Conservation (phyloP, 2,888 invertebrate genomes). For the Drosophila affinis region DNA sequence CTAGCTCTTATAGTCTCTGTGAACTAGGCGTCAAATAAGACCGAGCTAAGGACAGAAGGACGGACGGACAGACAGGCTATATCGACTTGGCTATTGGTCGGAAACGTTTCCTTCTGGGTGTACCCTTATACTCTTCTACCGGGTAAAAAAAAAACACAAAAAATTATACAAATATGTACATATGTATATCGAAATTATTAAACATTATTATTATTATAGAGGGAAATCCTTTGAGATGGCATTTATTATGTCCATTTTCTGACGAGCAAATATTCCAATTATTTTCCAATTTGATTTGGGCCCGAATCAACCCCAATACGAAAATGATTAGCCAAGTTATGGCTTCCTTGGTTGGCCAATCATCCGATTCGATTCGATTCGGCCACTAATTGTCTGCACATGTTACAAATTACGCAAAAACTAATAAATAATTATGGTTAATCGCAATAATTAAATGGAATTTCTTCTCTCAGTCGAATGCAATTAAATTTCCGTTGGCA, state of each 20-base stretch:
- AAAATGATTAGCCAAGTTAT: constrained; percentile 30
- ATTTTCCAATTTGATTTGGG: background rate
- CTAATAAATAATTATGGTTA: constrained; percentile 42
- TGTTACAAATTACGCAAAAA: constrained; percentile 44
- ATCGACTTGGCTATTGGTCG: too few species aligned
- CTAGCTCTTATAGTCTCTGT: too few species aligned
- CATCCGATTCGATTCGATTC: constrained; percentile 17
- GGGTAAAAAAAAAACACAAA: background rate
- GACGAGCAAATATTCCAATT: background rate
- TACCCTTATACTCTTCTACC: too few species aligned
- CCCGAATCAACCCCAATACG: constrained; percentile 12
- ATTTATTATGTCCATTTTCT: background rate
- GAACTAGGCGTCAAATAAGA: too few species aligned
- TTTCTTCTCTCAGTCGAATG: constrained; percentile 25
- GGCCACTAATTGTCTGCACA: constrained; percentile 44
- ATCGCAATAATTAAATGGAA: constrained; percentile 37
- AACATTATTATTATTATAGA: background rate
- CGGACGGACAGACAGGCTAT: too few species aligned
- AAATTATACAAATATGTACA: too few species aligned
- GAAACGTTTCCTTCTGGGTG: too few species aligned
- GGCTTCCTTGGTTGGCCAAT: constrained; percentile 21
- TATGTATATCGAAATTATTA: too few species aligned
- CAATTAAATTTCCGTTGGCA: constrained; percentile 48
- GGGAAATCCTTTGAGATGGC: background rate
- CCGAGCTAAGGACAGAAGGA: too few species aligned